These are phyloP conservation scores for Leptopilina syphax DNA, from an alignment of 2,888 invertebrate genomes.

Conservation along the genomic window DNA sequence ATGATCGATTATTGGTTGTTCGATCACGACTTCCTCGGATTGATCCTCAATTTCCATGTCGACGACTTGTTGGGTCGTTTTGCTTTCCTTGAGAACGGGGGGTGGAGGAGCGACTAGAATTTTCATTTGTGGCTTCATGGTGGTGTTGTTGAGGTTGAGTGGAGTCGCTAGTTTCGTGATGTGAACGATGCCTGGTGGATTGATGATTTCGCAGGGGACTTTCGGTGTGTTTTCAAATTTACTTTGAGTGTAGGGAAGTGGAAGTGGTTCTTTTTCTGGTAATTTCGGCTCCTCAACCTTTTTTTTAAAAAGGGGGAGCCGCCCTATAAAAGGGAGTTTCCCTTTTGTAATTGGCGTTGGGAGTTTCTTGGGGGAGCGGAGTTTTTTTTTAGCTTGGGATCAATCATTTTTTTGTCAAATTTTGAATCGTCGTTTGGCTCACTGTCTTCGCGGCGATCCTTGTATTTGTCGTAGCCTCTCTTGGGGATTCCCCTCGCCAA, in stretches of 20 bases:
- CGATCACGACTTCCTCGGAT: conserved; percentile 71
- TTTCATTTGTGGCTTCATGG: conserved; percentile 63
- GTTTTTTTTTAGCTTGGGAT: conserved; percentile 67
- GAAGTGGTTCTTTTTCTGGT: conserved; percentile 77
- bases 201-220: conserved; percentile 74
- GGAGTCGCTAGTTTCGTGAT: conserved; percentile 74
- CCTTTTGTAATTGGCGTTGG: conserved; percentile 77
- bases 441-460: conserved; percentile 48
- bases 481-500: conserved; percentile 71
- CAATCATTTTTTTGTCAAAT: conserved; percentile 73
- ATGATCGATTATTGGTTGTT: conserved; percentile 64
- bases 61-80: conserved; percentile 69
- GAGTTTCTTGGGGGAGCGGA: conserved; percentile 61
- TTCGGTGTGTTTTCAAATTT: conserved; percentile 75
- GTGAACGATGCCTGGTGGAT: conserved; percentile 74
- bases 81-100: conserved; percentile 68
- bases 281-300: conserved; percentile 76
- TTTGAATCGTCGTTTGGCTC: conserved; percentile 61
- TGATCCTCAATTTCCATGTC: conserved; percentile 76
- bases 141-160: conserved; percentile 46
- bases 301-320: conserved; percentile 88
- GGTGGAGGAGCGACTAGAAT: conserved; percentile 74
- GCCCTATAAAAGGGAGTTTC: conserved; percentile 90
- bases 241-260: conserved; percentile 72
- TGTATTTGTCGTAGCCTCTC: conserved; percentile 67